These are phyloP conservation scores for Papilio xuthus DNA, from an alignment of 1,140 invertebrate genomes.

Conservation along the genomic window DNA sequence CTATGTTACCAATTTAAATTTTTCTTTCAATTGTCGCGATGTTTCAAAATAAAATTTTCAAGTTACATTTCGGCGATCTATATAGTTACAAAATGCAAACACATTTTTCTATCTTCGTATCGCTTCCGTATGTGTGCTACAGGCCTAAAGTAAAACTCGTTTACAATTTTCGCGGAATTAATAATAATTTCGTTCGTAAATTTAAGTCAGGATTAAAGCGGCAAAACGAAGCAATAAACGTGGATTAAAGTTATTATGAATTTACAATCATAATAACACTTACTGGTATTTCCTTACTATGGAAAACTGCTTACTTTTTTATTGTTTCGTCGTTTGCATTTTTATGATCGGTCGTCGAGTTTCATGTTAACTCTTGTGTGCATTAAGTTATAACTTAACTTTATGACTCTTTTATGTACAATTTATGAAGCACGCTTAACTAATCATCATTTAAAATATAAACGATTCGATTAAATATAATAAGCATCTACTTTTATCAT, in stretches of 20 bases:
- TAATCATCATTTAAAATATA: not conserved
- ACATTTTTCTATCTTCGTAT: not conserved
- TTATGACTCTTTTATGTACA: not conserved
- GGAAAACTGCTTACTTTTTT: constrained; percentile 18
- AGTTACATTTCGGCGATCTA: not conserved
- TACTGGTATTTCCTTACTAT: constrained; percentile 19
- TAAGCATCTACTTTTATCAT: not conserved
- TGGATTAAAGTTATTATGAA: constrained; percentile 18
- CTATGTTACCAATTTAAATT: not conserved
- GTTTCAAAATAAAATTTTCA: not conserved
- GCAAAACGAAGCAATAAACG: constrained; percentile 9
- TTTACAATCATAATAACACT: constrained; percentile 24
- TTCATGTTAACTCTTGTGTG: not conserved
- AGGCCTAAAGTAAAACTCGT: constrained; percentile 5
- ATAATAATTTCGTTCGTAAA: constrained; percentile 20
- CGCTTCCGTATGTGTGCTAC: not conserved
- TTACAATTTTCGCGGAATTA: constrained; percentile 12
- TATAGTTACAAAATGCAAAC: not conserved
- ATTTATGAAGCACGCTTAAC: not conserved
- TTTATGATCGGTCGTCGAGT: constrained; percentile 18
- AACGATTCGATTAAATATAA: too few species aligned
- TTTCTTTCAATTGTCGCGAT: too few species aligned
- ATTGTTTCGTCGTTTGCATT: constrained; percentile 23
- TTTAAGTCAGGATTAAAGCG: constrained; percentile 26
- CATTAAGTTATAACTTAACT: constrained; percentile 15